Conservation (phyloP, 1,140 invertebrate species). For the Zophobas atratus region DNA sequence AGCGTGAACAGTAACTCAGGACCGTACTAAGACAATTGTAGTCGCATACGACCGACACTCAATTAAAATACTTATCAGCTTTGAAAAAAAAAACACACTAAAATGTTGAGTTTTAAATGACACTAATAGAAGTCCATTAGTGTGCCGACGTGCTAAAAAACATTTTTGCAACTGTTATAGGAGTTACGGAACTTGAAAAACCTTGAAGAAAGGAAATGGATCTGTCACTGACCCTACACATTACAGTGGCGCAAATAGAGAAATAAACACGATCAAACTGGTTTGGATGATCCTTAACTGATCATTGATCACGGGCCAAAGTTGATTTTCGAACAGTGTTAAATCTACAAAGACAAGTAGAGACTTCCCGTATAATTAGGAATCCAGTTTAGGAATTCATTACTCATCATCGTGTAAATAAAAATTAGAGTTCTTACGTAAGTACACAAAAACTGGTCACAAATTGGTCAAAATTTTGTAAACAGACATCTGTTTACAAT, state of each 20-base stretch:
- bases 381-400: slow-evolving; percentile 6
- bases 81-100: not conserved
- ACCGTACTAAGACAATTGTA: slow-evolving; percentile 56
- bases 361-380: slow-evolving; percentile 2
- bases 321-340: not conserved
- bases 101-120: not conserved
- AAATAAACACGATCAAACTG: slow-evolving; percentile 5
- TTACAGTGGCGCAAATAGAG: slow-evolving; percentile 3
- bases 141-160: slow-evolving; percentile 9
- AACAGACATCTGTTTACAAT: slow-evolving; percentile 10
- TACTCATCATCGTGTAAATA: slow-evolving; percentile 6
- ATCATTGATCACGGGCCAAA: not conserved
- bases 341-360: slow-evolving; percentile 1
- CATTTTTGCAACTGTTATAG: not conserved
- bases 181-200: slow-evolving; percentile 12
- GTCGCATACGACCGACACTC: slow-evolving; percentile 1
- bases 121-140: slow-evolving; percentile 3
- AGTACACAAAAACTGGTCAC: not conserved
- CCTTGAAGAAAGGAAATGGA: slow-evolving; percentile 32
- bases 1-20: slow-evolving; percentile 66
- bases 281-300: slow-evolving; percentile 5
- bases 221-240: slow-evolving; percentile 37
- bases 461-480: slow-evolving; percentile 5
- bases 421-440: slow-evolving; percentile 6
- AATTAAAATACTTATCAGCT: slow-evolving; percentile 18